phyloP scores from a whole-genome alignment of 2,797 vertebrate genomes.

The Vireo griseus region DNA sequence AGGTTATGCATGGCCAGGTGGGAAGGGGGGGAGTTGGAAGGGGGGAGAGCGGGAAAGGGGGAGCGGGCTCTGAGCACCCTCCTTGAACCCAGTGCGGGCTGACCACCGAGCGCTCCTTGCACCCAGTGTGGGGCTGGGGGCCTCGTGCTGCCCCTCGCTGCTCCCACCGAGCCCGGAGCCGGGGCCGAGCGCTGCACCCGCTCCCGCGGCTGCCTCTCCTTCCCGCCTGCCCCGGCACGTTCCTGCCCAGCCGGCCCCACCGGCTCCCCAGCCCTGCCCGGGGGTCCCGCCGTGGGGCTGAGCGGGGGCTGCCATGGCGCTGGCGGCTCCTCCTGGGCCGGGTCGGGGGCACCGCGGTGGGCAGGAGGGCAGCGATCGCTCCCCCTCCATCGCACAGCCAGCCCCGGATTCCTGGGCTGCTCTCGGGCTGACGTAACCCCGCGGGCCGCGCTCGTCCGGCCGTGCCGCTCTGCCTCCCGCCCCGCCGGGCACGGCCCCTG shows the following conservation, averaged over 20 bases:
- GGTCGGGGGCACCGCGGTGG: rapidly evolving
- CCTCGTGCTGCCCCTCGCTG: neutral
- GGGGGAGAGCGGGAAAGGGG: neutral
- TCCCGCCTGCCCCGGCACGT: neutral
- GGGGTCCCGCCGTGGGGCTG: neutral
- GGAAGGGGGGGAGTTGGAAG: neutral
- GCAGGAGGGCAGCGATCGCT: neutral
- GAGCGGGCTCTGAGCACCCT: neutral
- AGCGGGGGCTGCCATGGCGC: neutral
- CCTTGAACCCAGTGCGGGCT: rapidly evolving
- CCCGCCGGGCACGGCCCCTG: neutral
- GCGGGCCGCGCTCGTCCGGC: neutral
- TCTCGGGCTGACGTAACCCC: neutral
- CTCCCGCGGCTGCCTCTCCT: neutral
- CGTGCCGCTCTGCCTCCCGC: rapidly evolving
- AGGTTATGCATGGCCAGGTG: neutral
- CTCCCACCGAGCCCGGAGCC: neutral
- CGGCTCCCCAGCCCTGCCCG: neutral
- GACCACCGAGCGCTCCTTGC: neutral
- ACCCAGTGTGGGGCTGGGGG: neutral
- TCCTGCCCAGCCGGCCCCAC: neutral
- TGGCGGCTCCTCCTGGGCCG: rapidly evolving
- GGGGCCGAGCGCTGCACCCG: neutral
- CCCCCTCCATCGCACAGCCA: rapidly evolving
- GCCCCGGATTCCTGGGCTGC: neutral